phyloP scores from a whole-genome alignment of 2,888 invertebrate species.

The Urechis unicinctus region DNA sequence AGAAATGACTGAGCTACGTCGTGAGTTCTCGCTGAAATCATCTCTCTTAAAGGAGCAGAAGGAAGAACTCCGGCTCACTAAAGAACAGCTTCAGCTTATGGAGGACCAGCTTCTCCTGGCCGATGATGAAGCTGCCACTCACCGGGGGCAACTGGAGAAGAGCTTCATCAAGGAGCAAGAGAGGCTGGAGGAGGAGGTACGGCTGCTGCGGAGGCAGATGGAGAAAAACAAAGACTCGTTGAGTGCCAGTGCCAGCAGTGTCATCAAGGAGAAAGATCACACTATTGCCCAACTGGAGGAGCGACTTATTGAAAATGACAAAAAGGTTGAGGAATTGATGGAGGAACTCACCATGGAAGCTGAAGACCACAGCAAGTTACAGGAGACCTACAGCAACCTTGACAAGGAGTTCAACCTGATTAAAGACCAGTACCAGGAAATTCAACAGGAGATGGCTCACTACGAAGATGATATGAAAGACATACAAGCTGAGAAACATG shows the following conservation, averaged over 20 bases:
- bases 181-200: constrained; percentile 25
- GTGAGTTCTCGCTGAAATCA: too few relatives aligned
- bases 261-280: constrained; percentile 82
- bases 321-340: constrained; percentile 34
- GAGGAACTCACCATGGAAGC: constrained; percentile 37
- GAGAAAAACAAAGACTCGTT: constrained; percentile 55
- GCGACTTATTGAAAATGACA: constrained; percentile 54
- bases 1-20: too few relatives aligned
- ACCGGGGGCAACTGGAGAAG: too few relatives aligned
- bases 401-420: constrained; percentile 31
- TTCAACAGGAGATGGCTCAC: constrained; percentile 2
- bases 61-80: too few relatives aligned
- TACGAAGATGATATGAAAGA: not conserved
- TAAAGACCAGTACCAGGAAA: not conserved
- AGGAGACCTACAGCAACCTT: constrained; percentile 26
- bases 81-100: too few relatives aligned
- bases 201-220: constrained; percentile 71
- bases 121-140: too few relatives aligned
- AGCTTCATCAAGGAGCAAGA: not conserved
- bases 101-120: too few relatives aligned
- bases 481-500: constrained; percentile 21
- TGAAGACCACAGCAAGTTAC: constrained; percentile 30
- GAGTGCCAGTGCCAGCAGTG: constrained; percentile 46
- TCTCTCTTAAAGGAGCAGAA: too few relatives aligned
- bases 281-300: constrained; percentile 82